Base-by-base conservation (phyloP, 92 coral and sea anemone species). In the Phymanthus crucifer region DNA sequence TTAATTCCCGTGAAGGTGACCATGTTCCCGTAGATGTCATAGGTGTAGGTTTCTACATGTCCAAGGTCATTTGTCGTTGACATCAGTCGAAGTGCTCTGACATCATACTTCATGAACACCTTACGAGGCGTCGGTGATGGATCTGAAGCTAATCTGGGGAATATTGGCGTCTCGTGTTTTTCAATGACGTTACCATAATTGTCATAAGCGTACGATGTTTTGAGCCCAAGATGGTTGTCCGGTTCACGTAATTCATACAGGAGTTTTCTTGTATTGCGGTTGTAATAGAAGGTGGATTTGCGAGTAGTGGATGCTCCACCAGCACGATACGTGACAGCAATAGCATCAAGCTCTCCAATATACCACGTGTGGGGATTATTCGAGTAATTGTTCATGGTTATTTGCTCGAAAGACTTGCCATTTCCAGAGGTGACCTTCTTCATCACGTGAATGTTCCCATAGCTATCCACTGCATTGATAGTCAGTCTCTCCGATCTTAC, bases 311-410 rank as follows among this genome's bases (percentile, higher is more conserved):
- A 50, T n/a, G 66, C 48, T 21, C 64, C 29, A 7, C 66, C 83
- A 32, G 46, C 6, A 18, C 46, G 75, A 37, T 68, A 79, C 10
- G 83, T 34, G 16, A 79, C 83, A 0, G 83, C 33, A n/a, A 79
- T 54, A 29, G 83, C 37, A 13, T 79, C 83, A 11, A 79, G 46
- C 32, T 79, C 83, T 79, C 83, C 83, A 45, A 79, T 79, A 43
- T 40, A 79, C 83, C 83, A 79, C 1, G 70, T 79, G 21, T 71
- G 67, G 21, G 83, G 83, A 48, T 46, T 79, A 70, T 79, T 79
- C 10, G 83, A 64, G 50, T 79, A 79, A 50, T 79, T 79, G 71
- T 69, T 79, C 31, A 70, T 46, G 4, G 83, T 79, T 16, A 40
- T 79, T 54, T 79, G 76, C 32, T 68, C 65, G 17, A 79, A 79